Evolutionary conservation across 2,113 vertebrate genomes (phyloP), one percentile per base, ranked within the genome.

Genomic region (Mystacornis crossleyi): DNA sequence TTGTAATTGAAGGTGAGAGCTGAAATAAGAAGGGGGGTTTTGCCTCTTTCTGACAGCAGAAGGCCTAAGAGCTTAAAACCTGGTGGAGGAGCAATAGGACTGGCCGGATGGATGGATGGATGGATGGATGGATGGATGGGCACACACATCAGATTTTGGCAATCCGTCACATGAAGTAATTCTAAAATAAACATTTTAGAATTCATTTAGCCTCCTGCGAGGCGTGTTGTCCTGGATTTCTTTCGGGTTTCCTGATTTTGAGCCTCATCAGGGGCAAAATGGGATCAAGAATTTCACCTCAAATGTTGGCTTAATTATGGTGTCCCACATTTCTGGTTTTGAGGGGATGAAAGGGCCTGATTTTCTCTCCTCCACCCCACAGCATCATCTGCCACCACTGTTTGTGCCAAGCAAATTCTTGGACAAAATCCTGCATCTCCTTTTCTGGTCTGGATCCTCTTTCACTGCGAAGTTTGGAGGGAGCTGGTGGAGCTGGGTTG

Each of bases 201-300:
- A 31, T 31, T 81, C 4, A 47, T 60, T 85, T 69, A 42, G 9
- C 2, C 14, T 19, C 7, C 7, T 1, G 1, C 7, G 36, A 66
- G 8, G 2, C 17, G 0, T 0, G 0, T 3, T 40, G n/a, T 7
- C 7, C 10, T 8, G 25, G 40, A 14, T 45, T 85, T 47, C 31
- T 81, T 71, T 47, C 10, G 21, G 1, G 8, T 70, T 71, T 45
- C 17, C 10, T 61, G 45, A 31, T 13, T 72, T 65, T 31, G 42
- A 81, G 53, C 24, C 7, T 51, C 15, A 26, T 28, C 4, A 11
- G 25, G 20, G 18, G 8, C 16, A 53, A 86, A 88, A 73, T 36
- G 4, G 6, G 13, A 62, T 8, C 8, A n/a, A 73, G 11, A 14
- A n/a, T 31, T 69, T 51, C 1, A n/a, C 25, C 9, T 43, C 26